Evolutionary conservation across 2,113 vertebrate species (phyloP).

Genomic region (Vidua chalybeata): DNA sequence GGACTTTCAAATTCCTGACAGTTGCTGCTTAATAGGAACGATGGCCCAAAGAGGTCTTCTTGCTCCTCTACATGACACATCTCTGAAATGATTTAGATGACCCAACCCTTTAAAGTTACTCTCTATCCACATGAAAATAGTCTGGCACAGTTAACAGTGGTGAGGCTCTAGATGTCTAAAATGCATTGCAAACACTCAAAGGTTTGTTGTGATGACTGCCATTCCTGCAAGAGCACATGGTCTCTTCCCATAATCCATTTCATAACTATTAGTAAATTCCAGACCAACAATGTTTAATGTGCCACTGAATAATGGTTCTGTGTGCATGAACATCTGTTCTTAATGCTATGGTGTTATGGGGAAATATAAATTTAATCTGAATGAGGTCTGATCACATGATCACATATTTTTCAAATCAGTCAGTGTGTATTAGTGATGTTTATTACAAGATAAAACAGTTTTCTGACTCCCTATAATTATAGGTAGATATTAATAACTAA

Average conservation of each 20-base stretch:
- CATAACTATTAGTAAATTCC: background rate
- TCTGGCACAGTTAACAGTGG: background rate
- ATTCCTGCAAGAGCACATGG: background rate
- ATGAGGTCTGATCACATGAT: background rate
- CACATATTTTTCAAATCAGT: background rate
- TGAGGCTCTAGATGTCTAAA: background rate
- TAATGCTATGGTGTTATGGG: background rate
- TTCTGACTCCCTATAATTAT: background rate
- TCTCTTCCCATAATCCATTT: background rate
- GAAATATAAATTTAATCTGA: background rate
- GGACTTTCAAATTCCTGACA: background rate
- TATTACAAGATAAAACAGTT: background rate
- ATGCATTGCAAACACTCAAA: background rate
- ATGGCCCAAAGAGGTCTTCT: background rate
- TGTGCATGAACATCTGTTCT: background rate
- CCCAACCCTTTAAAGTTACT: background rate
- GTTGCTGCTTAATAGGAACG: background rate
- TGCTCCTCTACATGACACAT: background rate
- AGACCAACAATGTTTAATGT: background rate
- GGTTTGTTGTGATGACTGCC: background rate
- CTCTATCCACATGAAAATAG: background rate
- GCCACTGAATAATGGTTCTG: background rate
- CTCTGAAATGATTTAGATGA: background rate
- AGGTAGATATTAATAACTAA: background rate
- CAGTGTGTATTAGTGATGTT: background rate